phyloP scores from a whole-genome alignment of 2,797 vertebrate genomes.

The Poeciliopsis infans region DNA sequence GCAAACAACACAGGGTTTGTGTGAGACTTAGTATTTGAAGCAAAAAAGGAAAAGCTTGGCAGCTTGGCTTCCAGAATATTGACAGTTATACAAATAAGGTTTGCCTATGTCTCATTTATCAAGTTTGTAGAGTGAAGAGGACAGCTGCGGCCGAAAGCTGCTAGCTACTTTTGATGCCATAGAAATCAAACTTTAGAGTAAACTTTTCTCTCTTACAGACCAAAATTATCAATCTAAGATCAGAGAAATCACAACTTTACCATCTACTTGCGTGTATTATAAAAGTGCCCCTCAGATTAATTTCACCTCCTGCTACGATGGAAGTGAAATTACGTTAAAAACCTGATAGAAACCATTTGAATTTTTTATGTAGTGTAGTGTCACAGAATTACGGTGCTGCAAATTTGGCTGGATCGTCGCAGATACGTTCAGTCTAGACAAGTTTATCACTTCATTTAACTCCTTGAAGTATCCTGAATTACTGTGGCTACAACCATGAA shows the following conservation, averaged over 20 bases:
- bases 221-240: not conserved
- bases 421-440: too few relatives aligned
- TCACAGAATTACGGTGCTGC: too few relatives aligned
- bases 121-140: not conserved
- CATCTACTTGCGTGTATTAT: too few relatives aligned
- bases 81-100: not conserved
- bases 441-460: not conserved
- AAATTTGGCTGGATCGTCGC: too few relatives aligned
- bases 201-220: not conserved
- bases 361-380: too few relatives aligned
- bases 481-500: not conserved
- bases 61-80: slow-evolving; percentile 4
- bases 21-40: slow-evolving; percentile 5
- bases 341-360: too few relatives aligned
- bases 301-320: not conserved
- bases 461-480: not conserved
- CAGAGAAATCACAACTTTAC: not conserved
- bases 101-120: not conserved
- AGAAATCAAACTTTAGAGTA: not conserved
- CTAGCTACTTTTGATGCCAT: not conserved
- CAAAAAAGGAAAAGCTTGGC: not conserved
- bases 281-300: too few relatives aligned
- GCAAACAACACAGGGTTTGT: slow-evolving; percentile 5
- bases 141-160: not conserved
- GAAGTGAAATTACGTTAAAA: too few relatives aligned